Evolutionary conservation across 1,140 invertebrate species (phyloP).

Genomic region (Danaus melanippus): DNA sequence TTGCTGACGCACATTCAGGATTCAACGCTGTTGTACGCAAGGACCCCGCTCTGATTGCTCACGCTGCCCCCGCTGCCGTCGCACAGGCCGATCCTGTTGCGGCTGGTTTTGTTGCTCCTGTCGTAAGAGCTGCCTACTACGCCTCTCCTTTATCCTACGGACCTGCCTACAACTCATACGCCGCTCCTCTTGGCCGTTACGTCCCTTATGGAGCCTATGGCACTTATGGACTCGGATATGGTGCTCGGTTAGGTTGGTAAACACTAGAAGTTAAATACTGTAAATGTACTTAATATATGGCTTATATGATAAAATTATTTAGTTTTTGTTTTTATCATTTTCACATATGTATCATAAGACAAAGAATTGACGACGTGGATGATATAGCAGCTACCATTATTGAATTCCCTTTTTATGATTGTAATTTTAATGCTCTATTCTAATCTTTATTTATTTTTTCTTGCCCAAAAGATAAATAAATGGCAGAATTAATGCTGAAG

Average conservation of each 20-base stretch:
- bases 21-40: constrained; percentile 71
- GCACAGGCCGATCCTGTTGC: constrained; percentile 21
- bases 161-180: constrained; percentile 2
- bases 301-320: no score
- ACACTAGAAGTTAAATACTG: background rate
- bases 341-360: no score
- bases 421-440: no score
- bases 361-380: no score
- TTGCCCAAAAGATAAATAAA: no score
- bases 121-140: constrained; percentile 12
- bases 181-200: constrained; percentile 14
- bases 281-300: no score
- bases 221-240: constrained; percentile 12
- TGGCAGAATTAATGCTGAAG: no score
- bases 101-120: constrained; percentile 20
- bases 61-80: constrained; percentile 22
- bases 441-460: no score
- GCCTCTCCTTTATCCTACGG: constrained; percentile 23
- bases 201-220: constrained; percentile 14
- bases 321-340: no score
- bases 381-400: no score
- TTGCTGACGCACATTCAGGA: constrained; percentile 59
- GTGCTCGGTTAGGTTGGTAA: constrained; percentile 14
- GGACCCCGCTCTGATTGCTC: constrained; percentile 35
- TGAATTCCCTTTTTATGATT: no score